Conservation (phyloP, 2,797 vertebrate species). For the Otolemur crassicaudatus region DNA sequence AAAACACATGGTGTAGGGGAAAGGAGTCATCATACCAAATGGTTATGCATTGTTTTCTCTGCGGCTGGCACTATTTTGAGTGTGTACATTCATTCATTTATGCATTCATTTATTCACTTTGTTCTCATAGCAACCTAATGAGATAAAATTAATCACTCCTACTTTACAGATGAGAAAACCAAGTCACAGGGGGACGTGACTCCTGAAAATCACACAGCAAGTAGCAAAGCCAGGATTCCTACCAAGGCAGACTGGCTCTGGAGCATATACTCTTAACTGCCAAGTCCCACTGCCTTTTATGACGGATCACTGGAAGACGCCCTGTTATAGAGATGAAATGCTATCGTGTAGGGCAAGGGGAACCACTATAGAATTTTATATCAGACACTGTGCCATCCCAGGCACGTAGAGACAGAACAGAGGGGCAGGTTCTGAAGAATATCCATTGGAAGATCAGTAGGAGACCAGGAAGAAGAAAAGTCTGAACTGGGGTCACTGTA, state of each 20-base stretch:
- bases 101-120: not conserved
- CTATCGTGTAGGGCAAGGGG: not conserved
- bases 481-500: not conserved
- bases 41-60: not conserved
- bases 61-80: not conserved
- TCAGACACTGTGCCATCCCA: not conserved
- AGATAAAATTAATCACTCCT: not conserved
- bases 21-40: not conserved
- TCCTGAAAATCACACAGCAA: not conserved
- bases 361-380: not conserved
- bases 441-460: not conserved
- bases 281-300: not conserved
- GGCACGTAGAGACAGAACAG: not conserved
- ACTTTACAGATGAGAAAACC: slow-evolving; percentile 44
- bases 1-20: not conserved
- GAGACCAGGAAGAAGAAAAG: not conserved
- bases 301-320: not conserved
- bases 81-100: not conserved
- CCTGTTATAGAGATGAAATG: not conserved
- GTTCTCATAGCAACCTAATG: not conserved
- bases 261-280: not conserved
- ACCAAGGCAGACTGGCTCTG: not conserved
- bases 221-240: not conserved
- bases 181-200: not conserved
- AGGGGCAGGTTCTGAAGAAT: not conserved